Percentiles rank a stretch among this genome's conserved stretches.
Conservation (phyloP, 2,113 vertebrate genomes). For the Sinocyclocheilus anophthalmus region DNA sequence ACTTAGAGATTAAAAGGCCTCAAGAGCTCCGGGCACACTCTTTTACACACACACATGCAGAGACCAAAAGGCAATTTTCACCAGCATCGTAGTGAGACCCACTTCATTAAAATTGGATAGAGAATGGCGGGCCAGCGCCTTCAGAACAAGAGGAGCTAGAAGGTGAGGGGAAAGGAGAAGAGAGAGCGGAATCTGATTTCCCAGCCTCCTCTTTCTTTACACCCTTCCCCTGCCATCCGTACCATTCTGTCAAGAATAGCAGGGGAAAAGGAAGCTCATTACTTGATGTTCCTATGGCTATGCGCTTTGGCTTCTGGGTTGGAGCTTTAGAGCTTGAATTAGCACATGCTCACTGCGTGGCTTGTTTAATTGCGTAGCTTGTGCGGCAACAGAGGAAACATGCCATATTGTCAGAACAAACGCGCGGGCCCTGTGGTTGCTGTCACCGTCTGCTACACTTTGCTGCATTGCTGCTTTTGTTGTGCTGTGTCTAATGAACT, state of each 20-base stretch:
- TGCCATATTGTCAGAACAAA: background rate
- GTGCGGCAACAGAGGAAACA: constrained; percentile 16
- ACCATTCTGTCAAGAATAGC: constrained; percentile 28
- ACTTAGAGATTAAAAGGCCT: constrained; percentile 31
- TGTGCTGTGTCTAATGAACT: constrained; percentile 53
- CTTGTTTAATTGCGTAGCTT: constrained; percentile 16
- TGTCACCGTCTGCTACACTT: constrained; percentile 37
- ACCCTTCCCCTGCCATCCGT: constrained; percentile 20
- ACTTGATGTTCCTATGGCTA: constrained; percentile 37
- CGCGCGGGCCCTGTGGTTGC: background rate
- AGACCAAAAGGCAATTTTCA: constrained; percentile 71
- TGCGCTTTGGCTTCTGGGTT: constrained; percentile 5
- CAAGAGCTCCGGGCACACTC: constrained; percentile 18
- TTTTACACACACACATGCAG: constrained; percentile 50
- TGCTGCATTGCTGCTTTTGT: constrained; percentile 40
- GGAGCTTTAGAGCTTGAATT: constrained; percentile 30
- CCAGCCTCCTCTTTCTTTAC: constrained; percentile 40
- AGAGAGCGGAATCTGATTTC: constrained; percentile 52
- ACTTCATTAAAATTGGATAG: constrained; percentile 70
- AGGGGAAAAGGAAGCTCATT: constrained; percentile 33
- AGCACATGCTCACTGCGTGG: constrained; percentile 34
- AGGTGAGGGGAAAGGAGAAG: constrained; percentile 46
- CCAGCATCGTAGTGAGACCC: constrained; percentile 69
- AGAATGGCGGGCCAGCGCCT: constrained; percentile 51
- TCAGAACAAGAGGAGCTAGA: constrained; percentile 62